A percentile compares a stretch with the other conserved stretches of the same genome.
phyloP scores from a whole-genome alignment of 2,888 invertebrate species.

The Pinctada fucata region DNA sequence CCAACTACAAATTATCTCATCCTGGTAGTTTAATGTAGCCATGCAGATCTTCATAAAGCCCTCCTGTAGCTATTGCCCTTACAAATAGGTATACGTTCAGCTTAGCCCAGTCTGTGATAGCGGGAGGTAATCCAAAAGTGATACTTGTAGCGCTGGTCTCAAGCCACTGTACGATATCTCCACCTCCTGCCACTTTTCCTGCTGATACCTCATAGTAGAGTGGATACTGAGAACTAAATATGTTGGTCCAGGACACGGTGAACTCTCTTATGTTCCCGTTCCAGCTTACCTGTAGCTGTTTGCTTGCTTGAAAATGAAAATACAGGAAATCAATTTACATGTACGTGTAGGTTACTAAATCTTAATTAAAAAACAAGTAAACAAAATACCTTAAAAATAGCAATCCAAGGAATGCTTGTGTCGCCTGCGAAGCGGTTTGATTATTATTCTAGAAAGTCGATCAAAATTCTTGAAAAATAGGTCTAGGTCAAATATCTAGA shows the following conservation, averaged over 20 bases:
- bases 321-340: no score
- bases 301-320: conserved; percentile 4
- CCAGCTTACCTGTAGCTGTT: conserved; percentile 4
- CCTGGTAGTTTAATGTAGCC: background rate
- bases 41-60: background rate
- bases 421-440: no score
- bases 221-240: conserved; percentile 18
- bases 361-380: no score
- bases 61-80: conserved; percentile 1
- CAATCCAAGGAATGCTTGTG: no score
- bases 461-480: no score
- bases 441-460: no score
- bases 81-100: conserved; percentile 6
- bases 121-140: conserved; percentile 20
- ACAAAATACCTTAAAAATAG: no score
- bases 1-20: no score
- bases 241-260: conserved; percentile 26
- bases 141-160: conserved; percentile 2
- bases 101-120: background rate
- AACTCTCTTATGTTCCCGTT: conserved; percentile 7
- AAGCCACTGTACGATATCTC: conserved; percentile 11
- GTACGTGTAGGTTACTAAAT: background rate
- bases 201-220: conserved; percentile 24
- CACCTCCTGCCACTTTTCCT: background rate
- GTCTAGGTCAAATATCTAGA: no score